Base-by-base conservation (phyloP, 2,888 invertebrate genomes). In the Cantharis rufa region DNA sequence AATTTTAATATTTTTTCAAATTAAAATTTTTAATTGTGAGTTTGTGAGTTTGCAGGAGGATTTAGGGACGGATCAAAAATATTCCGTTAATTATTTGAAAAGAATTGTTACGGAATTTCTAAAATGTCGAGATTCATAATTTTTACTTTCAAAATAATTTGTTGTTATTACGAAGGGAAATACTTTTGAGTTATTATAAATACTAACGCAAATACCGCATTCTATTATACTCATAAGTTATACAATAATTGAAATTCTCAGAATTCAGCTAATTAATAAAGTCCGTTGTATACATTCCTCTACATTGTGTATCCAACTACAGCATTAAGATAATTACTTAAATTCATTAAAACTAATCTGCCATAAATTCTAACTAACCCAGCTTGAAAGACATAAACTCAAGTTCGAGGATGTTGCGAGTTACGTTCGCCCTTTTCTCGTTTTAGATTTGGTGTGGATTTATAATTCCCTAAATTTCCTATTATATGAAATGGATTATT, bases 281-380 rank as follows among this genome's bases (percentile, higher is more conserved):
- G 74, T 76, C 78, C 69, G 76, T 75, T 74, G 74, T 71, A 73
- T 75, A 77, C 79, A 80, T 80, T 80, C 78, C 79, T 78, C 71
- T 75, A 78, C 77, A 78, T 79, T 76, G 70, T 76, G 74, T 76
- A 77, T 70, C 28, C 77, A 77, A 76, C 75, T 76, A 80, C 77
- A 75, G 75, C 79, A 79, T 81, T 81, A 80, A 80, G 80, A 81
- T 81, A 81, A 81, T 81, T 81, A 79, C 78, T 78, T 72, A 79
- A 80, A 82, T 82, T 81, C 81, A 81, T 81, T 81, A 81, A 80
- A 82, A 79, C 78, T 80, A 81, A 82, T 76, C 77, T 74, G 70
- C 68, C 76, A 76, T 77, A 78, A 78, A 78, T 74, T 68, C 69
- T 68, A 71, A 75, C 71, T 69, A 72, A 71, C 76, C 69, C 64